These are phyloP conservation scores for Cheilosia impressa DNA, from an alignment of 2,888 invertebrate genomes.

Conservation along the genomic window DNA sequence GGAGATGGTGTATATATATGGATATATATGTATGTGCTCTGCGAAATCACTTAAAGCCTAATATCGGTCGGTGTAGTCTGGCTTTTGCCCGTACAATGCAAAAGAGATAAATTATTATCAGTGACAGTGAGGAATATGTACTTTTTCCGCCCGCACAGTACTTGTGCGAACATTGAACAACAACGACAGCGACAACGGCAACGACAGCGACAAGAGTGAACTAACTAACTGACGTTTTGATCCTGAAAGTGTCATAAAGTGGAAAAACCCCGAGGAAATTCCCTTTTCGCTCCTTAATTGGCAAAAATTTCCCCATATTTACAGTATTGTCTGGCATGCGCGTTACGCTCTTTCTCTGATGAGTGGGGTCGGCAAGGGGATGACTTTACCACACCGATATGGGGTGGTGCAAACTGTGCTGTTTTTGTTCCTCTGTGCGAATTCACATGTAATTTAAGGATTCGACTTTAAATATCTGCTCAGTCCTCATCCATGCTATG, in stretches of 20 bases:
- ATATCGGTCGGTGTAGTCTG: constrained; percentile 37
- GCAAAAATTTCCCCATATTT: constrained; percentile 65
- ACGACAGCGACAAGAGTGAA: constrained; percentile 67
- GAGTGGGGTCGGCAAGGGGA: no score
- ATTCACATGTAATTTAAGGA: constrained; percentile 68
- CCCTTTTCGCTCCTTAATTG: constrained; percentile 47
- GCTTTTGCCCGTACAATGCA: constrained; percentile 24
- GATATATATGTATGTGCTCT: constrained; percentile 28
- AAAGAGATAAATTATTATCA: constrained; percentile 59
- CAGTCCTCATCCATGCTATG: constrained; percentile 45
- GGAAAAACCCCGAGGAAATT: constrained; percentile 28
- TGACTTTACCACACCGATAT: constrained; percentile 11
- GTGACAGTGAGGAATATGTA: constrained; percentile 42
- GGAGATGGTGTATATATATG: not conserved
- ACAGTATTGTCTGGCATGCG: constrained; percentile 33
- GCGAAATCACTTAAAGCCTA: constrained; percentile 49
- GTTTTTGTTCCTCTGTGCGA: constrained; percentile 35
- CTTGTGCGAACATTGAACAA: constrained; percentile 45
- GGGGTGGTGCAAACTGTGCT: constrained; percentile 32
- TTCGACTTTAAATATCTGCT: constrained; percentile 63
- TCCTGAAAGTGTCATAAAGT: constrained; percentile 67
- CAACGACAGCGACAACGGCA: constrained; percentile 38
- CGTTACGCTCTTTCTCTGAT: not conserved
- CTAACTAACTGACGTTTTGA: constrained; percentile 69
- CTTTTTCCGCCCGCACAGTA: constrained; percentile 56